phyloP scores from a whole-genome alignment of 2,113 vertebrate genomes.

The Agapornis roseicollis region DNA sequence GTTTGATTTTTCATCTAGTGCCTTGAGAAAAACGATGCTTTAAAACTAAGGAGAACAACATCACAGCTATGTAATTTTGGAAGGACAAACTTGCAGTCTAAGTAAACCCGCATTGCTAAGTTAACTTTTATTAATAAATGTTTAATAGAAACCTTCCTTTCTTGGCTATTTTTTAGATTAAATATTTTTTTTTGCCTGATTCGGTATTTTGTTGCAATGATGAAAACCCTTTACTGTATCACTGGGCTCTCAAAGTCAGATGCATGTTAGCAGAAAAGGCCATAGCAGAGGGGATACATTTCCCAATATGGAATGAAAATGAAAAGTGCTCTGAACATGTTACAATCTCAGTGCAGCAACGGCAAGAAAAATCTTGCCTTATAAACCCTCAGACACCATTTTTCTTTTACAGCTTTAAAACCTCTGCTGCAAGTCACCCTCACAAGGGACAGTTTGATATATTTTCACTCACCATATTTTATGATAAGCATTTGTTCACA shows the following conservation, averaged over 20 bases:
- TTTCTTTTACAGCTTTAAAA: background rate
- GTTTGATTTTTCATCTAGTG: background rate
- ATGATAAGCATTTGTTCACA: background rate
- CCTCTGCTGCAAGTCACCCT: background rate
- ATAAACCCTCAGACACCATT: background rate
- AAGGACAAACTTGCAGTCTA: slow-evolving; percentile 18
- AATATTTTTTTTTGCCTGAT: background rate
- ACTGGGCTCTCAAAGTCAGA: background rate
- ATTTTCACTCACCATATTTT: background rate
- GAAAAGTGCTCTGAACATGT: background rate
- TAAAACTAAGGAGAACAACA: slow-evolving; percentile 7
- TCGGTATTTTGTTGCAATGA: background rate
- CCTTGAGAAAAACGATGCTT: slow-evolving; percentile 27
- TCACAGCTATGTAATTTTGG: slow-evolving; percentile 33
- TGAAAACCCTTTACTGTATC: background rate
- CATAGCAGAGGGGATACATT: background rate
- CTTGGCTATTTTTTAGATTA: slow-evolving; percentile 11
- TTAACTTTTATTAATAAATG: slow-evolving; percentile 28
- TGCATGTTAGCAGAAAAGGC: background rate
- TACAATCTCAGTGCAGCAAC: background rate
- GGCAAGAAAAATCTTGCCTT: background rate
- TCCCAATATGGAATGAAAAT: slow-evolving; percentile 42
- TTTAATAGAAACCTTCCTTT: slow-evolving; percentile 53
- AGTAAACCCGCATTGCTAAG: slow-evolving; percentile 20
- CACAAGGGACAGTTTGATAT: background rate